These are phyloP conservation scores for Rafetus swinhoei DNA, from an alignment of 2,113 vertebrate genomes.

Conservation along the genomic window DNA sequence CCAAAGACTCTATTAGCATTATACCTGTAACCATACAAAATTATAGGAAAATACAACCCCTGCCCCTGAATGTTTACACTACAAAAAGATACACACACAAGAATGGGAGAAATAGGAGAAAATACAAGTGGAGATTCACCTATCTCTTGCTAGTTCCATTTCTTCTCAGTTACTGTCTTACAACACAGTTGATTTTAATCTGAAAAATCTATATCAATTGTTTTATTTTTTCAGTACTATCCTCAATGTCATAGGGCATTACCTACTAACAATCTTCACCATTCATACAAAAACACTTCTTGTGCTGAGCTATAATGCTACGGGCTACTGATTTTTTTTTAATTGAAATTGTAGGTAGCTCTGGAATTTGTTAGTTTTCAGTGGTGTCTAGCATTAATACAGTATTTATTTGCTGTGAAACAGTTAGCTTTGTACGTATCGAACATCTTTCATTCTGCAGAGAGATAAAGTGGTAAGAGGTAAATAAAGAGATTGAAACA, in stretches of 20 bases:
- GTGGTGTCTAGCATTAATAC: background rate
- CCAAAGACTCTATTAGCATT: background rate
- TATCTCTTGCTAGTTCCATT: background rate
- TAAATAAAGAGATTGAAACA: conserved; percentile 7
- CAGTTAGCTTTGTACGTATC: background rate
- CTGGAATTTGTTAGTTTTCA: background rate
- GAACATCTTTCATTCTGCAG: background rate
- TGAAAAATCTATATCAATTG: background rate
- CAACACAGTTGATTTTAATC: background rate
- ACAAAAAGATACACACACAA: background rate
- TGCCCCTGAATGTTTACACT: background rate
- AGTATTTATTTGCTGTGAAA: background rate
- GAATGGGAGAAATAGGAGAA: background rate
- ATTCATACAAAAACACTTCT: accelerated
- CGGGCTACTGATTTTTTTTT: background rate
- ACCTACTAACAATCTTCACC: background rate
- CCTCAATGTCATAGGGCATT: background rate
- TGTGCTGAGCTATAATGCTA: background rate
- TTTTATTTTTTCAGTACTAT: background rate
- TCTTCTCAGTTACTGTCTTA: background rate
- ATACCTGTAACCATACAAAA: background rate
- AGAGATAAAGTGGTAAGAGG: background rate
- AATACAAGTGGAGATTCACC: background rate
- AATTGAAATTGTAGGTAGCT: background rate
- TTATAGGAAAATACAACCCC: background rate